These are phyloP conservation scores for Syncerus caffer DNA, from an alignment of 2,797 vertebrate genomes.

Conservation along the genomic window DNA sequence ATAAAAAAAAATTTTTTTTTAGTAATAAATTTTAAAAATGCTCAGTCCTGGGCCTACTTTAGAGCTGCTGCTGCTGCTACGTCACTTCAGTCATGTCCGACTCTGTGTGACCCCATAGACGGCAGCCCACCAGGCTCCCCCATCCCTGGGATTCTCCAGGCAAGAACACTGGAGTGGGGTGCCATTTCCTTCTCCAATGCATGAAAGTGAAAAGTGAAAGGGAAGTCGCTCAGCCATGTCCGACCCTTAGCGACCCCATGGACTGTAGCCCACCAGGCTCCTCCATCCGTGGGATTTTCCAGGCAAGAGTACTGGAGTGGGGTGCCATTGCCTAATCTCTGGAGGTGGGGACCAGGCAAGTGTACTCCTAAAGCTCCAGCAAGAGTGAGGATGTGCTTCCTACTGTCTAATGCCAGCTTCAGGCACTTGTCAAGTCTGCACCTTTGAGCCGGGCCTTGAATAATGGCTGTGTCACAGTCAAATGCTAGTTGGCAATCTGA, in stretches of 20 bases:
- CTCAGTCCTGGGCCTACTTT: not conserved
- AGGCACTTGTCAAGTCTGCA: not conserved
- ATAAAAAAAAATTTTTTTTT: not conserved
- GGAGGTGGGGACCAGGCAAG: not conserved
- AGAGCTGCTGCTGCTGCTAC: not conserved
- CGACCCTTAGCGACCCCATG: no score
- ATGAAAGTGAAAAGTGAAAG: no score
- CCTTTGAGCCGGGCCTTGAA: not conserved
- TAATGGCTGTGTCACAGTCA: not conserved
- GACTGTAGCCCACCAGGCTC: no score
- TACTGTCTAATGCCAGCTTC: not conserved
- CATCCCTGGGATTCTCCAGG: no score
- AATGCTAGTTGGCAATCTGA: not conserved
- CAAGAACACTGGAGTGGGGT: no score
- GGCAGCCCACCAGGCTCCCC: no score
- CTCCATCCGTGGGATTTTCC: no score
- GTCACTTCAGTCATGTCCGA: no score
- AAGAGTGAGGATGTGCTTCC: not conserved
- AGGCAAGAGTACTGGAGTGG: no score
- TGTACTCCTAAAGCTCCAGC: not conserved
- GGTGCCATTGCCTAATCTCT: not conserved
- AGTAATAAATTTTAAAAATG: not conserved
- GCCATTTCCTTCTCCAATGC: no score
- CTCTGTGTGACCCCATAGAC: no score
- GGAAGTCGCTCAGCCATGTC: no score